Percentiles rank a stretch among this genome's conserved stretches.
Conservation (phyloP, 2,797 vertebrate species). For the Megaceryle alcyon region DNA sequence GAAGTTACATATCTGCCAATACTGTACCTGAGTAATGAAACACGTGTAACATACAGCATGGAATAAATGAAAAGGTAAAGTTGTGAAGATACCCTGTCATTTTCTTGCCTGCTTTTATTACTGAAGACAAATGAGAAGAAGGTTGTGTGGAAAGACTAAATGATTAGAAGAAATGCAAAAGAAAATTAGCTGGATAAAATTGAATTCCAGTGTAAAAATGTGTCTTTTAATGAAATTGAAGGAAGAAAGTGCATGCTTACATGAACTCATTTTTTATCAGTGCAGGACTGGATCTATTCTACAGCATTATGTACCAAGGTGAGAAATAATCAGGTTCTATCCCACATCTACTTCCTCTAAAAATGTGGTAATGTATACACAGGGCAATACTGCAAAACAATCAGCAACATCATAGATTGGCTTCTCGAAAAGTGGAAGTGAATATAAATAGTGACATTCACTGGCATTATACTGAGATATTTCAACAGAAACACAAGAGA, state of each 20-base stretch:
- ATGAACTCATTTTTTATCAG: neutral
- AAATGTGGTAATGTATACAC: neutral
- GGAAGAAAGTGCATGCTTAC: neutral
- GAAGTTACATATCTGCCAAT: conserved; percentile 2
- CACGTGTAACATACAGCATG: neutral
- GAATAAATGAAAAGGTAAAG: conserved; percentile 9
- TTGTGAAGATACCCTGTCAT: neutral
- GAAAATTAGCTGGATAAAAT: neutral
- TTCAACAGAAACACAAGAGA: neutral
- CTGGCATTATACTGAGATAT: neutral
- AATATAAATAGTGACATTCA: neutral
- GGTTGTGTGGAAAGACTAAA: neutral
- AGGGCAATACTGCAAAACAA: neutral
- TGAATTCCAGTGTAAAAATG: neutral
- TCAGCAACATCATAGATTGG: neutral
- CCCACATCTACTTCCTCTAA: neutral
- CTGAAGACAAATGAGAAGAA: neutral
- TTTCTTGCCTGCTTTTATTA: neutral
- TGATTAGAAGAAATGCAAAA: neutral
- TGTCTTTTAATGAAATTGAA: neutral
- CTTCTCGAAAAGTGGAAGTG: neutral
- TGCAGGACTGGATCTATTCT: neutral
- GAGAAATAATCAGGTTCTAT: conserved; percentile 5
- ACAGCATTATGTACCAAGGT: neutral
- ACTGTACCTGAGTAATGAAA: neutral